A percentile compares a stretch with the other conserved stretches of the same genome.
These are phyloP conservation scores for Microcebus lehilahytsara DNA, from an alignment of 2,113 vertebrate genomes.

Conservation along the genomic window DNA sequence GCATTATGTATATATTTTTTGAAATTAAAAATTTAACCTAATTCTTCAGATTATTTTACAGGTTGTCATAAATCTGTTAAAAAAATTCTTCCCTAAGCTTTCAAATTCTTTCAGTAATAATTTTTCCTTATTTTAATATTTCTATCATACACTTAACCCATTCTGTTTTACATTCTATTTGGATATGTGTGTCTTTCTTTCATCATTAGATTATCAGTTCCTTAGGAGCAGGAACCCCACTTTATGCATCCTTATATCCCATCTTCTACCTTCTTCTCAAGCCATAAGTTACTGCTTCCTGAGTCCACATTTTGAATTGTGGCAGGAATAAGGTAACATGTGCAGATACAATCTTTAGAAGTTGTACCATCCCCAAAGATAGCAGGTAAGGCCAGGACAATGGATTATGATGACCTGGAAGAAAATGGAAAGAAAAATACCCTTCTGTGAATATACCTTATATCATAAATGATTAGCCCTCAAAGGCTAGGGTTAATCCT, in stretches of 20 bases:
- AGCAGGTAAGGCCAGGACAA: background rate
- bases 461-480: background rate
- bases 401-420: background rate
- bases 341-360: background rate
- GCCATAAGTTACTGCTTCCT: background rate
- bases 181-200: background rate
- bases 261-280: background rate
- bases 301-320: background rate
- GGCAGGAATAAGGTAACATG: background rate
- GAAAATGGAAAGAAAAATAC: background rate
- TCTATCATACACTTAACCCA: background rate
- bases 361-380: background rate
- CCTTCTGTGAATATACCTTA: background rate
- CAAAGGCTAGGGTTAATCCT: background rate
- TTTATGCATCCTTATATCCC: background rate
- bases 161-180: background rate
- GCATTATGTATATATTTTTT: background rate
- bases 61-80: background rate
- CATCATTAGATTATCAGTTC: background rate
- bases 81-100: background rate
- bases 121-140: background rate
- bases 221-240: background rate
- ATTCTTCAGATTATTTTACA: background rate
- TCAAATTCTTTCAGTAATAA: background rate
- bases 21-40: background rate